Evolutionary conservation across 2,888 invertebrate species (phyloP).

Genomic region (Cantharis rustica): DNA sequence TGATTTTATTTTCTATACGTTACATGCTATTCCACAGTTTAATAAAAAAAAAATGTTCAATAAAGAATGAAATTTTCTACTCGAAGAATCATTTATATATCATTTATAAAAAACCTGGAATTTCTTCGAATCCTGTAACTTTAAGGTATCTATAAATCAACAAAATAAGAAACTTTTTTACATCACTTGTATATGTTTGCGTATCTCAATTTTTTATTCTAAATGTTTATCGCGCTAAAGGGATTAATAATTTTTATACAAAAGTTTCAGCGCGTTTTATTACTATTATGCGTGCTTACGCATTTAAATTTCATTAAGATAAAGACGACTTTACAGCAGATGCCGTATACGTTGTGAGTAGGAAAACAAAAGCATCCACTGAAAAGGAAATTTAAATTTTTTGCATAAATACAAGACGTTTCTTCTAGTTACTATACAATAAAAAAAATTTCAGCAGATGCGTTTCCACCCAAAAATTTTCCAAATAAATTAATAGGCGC

Average conservation of each 20-base stretch:
- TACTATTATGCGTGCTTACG: slow-evolving; percentile 28
- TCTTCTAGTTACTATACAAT: background rate
- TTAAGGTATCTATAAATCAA: slow-evolving; percentile 22
- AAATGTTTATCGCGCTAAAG: slow-evolving; percentile 30
- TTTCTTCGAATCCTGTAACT: slow-evolving; percentile 16
- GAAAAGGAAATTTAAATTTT: background rate
- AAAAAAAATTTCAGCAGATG: background rate
- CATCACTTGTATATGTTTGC: slow-evolving; percentile 26
- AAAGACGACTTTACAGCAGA: slow-evolving; percentile 21
- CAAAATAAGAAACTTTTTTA: slow-evolving; percentile 29
- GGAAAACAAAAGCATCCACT: background rate
- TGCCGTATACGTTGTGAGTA: slow-evolving; percentile 2
- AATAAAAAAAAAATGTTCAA: background rate
- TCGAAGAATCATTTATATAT: slow-evolving; percentile 14
- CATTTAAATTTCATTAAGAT: slow-evolving; percentile 33
- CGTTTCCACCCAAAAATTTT: background rate
- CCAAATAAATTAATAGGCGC: background rate
- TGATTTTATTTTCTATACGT: background rate
- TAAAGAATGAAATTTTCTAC: background rate
- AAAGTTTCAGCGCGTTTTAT: slow-evolving; percentile 27
- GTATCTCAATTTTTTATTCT: slow-evolving; percentile 22
- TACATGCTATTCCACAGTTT: background rate
- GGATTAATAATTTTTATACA: slow-evolving; percentile 34
- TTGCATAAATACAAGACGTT: background rate
- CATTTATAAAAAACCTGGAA: slow-evolving; percentile 24